Base-by-base conservation (phyloP, 1,140 invertebrate genomes). In the Mercenaria mercenaria region DNA sequence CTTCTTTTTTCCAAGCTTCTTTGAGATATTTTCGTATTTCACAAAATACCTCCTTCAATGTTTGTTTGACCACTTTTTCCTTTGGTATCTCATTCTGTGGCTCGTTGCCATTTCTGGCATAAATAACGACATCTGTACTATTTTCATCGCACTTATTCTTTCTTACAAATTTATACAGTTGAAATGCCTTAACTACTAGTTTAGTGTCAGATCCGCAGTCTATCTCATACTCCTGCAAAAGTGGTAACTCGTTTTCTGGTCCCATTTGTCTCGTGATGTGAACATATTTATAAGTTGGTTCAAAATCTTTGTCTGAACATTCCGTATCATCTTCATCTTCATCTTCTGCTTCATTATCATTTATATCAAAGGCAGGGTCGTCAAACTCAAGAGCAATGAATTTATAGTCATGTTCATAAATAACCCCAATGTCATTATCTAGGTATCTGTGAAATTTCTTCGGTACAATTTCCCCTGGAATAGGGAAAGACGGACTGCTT, bases 131-230 rank as follows among this genome's bases (percentile, higher is more conserved):
- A 18, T 29, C 67, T 77, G 23, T 72, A 43, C 83, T 18, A 47
- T 79, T 39, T 2, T 32, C 37, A 56, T 52, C 61, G 13, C 39
- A 20, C 6, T 67, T 76, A 59, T 13, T 50, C 50, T 88, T 88
- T 43, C 92, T 29, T 67, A 92, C 79, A 77, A 94, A 92, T 89
- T 91, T 91, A 85, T 93, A 94, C 4, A 94, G 87, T 32, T 92
- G 79, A 52, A 76, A 92, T n/a, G 85, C 91, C 6, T 47, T 37
- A 15, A 93, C 92, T n/a, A 90, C 84, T 3, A 50, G 37, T 29
- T 50, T 76, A 39, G 56, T 47, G 18, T 92, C 92, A 15, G 91
- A 83, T 15, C 93, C 93, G 43, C 92, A 77, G 67, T 91, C 85
- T 34, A 94, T 93, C 39, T 83, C 39, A 67, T 93, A 94, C 23